Evolutionary conservation across 2,113 vertebrate genomes (phyloP), one percentile per base, ranked within the genome.

Genomic region (Eurystomus gularis): DNA sequence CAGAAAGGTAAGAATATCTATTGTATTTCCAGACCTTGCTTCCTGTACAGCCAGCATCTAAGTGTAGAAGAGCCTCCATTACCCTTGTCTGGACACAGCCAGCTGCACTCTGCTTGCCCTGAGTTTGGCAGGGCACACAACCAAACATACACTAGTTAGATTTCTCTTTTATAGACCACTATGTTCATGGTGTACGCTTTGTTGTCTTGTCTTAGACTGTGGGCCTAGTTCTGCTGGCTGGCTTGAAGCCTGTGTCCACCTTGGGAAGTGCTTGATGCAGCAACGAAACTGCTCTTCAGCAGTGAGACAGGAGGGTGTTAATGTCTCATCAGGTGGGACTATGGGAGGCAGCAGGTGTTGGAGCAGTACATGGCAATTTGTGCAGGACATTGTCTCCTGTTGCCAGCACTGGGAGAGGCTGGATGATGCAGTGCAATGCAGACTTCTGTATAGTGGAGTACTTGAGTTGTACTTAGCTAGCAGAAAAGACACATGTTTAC

Each of bases 341-440:
- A 17, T 10, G 3, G 7, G 13, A 70, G 70, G 42, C 40, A 70
- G 55, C 16, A 48, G 40, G 60, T 26, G 7, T 24, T 9, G 55
- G 31, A 77, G 28, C 1, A 2, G 16, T 42, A 21, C 7, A 0
- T 17, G 42, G 44, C 39, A 77, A 12, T 23, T 65, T 1, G 0
- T 31, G 37, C 28, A 71, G 37, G 17, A 17, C 3, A 2, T 16
- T n/a, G 19, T 31, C 10, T 29, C 19, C 44, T 31, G 64, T 46
- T 24, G n/a, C 25, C 44, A 10, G 51, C 3, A 1, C n/a, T 71
- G 20, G 44, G n/a, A 60, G 29, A 19, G 28, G 24, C 24, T 61
- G 79, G 19, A 54, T 37, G 49, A 44, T 1, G 1, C 1, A 3
- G 40, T 28, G 44, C 44, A 25, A 13, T 5, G 37, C 42, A 44